Evolutionary conservation across 2,113 vertebrate genomes (phyloP), one percentile per base, ranked within the genome.

Genomic region (Pelvicachromis taeniatus): DNA sequence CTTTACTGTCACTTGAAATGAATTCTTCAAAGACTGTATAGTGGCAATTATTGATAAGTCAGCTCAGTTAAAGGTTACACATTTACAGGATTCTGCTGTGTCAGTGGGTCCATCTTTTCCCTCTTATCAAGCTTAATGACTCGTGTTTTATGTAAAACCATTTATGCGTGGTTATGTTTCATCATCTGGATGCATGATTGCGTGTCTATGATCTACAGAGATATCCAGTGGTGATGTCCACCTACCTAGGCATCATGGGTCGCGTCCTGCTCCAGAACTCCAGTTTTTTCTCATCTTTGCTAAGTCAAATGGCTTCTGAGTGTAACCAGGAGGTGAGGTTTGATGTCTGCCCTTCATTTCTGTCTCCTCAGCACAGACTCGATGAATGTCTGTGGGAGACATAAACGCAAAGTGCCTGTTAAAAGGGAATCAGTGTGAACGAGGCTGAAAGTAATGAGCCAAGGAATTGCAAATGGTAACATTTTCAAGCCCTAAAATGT

Each of bases 171-270:
- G 3, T 8, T 83, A 31, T 56, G 13, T 77, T 52, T 86, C 38
- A 78, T 5, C 8, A 78, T 81, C 33, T 31, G 17, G 13, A 6
- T 65, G n/a, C 82, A 17, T 86, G 63, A 73, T 33, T 82, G 40
- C 79, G 19, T 81, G 38, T 86, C 63, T 88, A 50, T 88, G 54
- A 77, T 89, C n/a, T 88, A 54, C 95, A 99, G 99, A 96, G 97
- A 80, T 99, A 99, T 73, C 98, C 99, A 2, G 97, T 99, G 65
- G 97, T 99, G 85, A 99, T 99, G 99, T 98, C 98, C 55, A 97
- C 98, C 5, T 99, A 99, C 87, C 94, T 99, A 1, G 99, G 98
- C 29, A 96, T 99, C 53, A 97, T 98, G 78, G 98, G 98, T 84
- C 97, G 98, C 55, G 95, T 99, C 70, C 90, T 99, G 2, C 95